Evolutionary conservation across 2,797 vertebrate species (phyloP).

Genomic region (Cynodonichthys magdalenae): DNA sequence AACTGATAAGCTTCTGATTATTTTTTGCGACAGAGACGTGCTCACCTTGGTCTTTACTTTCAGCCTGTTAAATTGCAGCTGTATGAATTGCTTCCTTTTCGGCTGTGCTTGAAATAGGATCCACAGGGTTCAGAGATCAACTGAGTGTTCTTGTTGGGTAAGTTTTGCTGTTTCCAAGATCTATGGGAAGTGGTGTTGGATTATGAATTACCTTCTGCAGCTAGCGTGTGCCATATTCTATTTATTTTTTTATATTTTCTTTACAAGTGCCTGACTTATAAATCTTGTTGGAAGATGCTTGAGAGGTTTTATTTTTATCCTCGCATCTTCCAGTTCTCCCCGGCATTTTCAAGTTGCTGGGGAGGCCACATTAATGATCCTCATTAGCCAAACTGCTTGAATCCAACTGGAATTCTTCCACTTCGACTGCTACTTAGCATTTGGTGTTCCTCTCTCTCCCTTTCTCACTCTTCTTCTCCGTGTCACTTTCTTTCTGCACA

Average conservation of each 20-base stretch:
- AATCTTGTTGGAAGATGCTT: conserved; percentile 55
- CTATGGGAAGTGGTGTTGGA: conserved; percentile 33
- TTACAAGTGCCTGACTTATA: conserved; percentile 41
- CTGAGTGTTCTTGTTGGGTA: conserved; percentile 32
- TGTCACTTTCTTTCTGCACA: conserved; percentile 15
- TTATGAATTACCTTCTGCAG: conserved; percentile 35
- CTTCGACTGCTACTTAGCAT: conserved; percentile 53
- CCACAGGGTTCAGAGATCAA: conserved; percentile 46
- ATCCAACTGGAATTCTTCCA: conserved; percentile 63
- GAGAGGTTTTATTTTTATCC: conserved; percentile 71
- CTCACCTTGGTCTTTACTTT: conserved; percentile 50
- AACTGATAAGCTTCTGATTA: conserved; percentile 46
- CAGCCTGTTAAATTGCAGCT: conserved; percentile 20
- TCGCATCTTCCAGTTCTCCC: conserved; percentile 49
- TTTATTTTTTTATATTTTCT: conserved; percentile 8
- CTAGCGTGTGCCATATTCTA: conserved; percentile 30
- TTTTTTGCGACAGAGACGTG: conserved; percentile 37
- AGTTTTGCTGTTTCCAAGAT: conserved; percentile 33
- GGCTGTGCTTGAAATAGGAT: conserved; percentile 24
- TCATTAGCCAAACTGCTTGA: conserved; percentile 65
- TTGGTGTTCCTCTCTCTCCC: conserved; percentile 32
- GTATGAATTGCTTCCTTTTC: conserved; percentile 39
- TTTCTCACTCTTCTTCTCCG: conserved; percentile 1
- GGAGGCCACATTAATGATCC: conserved; percentile 66
- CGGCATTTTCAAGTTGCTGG: conserved; percentile 44